Conservation (phyloP, 2,797 vertebrate genomes). For the Sebastiscus albofasciatus region DNA sequence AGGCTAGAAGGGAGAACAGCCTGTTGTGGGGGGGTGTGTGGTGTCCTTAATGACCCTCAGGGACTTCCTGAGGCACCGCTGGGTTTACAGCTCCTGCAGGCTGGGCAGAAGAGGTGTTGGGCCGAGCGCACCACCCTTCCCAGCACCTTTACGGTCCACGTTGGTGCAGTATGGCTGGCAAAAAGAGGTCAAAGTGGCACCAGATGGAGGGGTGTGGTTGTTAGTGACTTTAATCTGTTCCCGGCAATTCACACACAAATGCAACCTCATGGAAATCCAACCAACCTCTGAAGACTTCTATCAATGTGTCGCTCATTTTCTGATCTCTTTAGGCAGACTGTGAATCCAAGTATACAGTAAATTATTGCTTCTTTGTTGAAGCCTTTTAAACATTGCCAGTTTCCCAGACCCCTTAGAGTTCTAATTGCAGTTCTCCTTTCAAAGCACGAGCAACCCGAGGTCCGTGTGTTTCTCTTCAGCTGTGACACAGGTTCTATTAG, state of each 20-base stretch:
- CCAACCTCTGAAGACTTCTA: neutral
- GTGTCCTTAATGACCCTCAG: too few species aligned
- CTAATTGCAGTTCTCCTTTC: neutral
- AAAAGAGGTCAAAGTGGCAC: neutral
- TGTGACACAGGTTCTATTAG: conserved; percentile 30
- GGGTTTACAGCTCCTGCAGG: too few species aligned
- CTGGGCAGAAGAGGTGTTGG: too few species aligned
- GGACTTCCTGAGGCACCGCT: too few species aligned
- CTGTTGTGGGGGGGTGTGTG: too few species aligned
- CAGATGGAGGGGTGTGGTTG: neutral
- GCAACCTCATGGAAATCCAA: neutral
- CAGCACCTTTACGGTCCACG: too few species aligned
- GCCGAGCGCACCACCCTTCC: too few species aligned
- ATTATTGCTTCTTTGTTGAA: neutral
- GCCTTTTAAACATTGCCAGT: neutral
- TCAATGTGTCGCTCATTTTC: neutral
- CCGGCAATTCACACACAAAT: neutral
- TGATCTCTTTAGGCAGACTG: neutral
- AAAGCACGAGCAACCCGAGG: neutral
- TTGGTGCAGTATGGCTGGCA: too few species aligned
- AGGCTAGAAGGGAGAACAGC: too few species aligned
- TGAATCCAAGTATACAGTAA: neutral
- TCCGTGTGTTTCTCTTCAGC: conserved; percentile 7
- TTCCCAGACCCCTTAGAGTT: neutral
- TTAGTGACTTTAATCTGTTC: neutral